phyloP scores from a whole-genome alignment of 2,888 invertebrate genomes.

The Callinectes sapidus region DNA sequence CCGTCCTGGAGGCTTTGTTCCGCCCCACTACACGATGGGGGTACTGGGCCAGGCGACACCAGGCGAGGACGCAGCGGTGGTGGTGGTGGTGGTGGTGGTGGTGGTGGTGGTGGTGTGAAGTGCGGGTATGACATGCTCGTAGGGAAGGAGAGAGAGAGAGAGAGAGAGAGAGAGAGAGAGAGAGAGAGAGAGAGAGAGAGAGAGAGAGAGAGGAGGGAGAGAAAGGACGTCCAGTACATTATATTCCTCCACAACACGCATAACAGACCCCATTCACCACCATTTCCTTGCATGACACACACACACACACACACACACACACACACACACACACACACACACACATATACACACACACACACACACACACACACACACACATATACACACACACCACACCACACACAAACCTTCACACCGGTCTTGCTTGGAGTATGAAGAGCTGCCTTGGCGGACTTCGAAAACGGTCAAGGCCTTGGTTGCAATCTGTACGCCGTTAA shows the following conservation, averaged over 20 bases:
- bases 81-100: not conserved
- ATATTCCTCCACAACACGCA: not conserved
- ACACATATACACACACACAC: too few species aligned
- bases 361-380: too few species aligned
- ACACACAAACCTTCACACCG: not conserved
- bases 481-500: not conserved
- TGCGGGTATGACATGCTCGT: not conserved
- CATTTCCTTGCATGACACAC: not conserved
- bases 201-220: not conserved
- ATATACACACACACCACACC: too few species aligned
- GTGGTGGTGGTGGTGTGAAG: not conserved
- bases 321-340: too few species aligned
- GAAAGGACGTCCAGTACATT: not conserved
- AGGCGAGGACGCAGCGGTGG: not conserved
- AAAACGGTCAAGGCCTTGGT: not conserved
- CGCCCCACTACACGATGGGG: slow-evolving; percentile 5
- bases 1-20: slow-evolving; percentile 22
- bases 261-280: not conserved
- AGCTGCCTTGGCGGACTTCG: not conserved
- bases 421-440: not conserved
- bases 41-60: not conserved
- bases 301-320: too few species aligned
- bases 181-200: not conserved
- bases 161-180: not conserved
- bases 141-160: not conserved